phyloP scores from a whole-genome alignment of 2,113 vertebrate genomes.

The Pseudois nayaur region DNA sequence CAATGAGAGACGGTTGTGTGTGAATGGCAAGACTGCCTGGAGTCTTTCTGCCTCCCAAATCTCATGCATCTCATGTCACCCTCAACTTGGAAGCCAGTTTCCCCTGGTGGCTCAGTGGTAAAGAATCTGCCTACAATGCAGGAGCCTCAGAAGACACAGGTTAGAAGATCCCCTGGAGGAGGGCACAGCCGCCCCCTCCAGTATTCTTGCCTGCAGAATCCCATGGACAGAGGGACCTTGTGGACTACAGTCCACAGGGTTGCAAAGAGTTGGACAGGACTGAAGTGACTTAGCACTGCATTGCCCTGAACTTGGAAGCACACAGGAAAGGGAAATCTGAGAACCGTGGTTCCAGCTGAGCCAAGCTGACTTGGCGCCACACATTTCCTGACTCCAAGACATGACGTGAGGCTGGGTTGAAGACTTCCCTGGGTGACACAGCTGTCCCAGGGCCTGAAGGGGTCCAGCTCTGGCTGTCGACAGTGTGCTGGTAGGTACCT shows the following conservation, averaged over 20 bases:
- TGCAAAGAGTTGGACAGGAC: not conserved
- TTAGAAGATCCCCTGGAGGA: not conserved
- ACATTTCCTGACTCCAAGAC: not conserved
- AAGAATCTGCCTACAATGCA: not conserved
- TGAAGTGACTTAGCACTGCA: not conserved
- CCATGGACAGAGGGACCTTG: not conserved
- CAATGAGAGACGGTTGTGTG: not conserved
- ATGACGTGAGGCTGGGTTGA: accelerated
- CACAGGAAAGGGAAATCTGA: not conserved
- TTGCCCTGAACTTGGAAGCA: not conserved
- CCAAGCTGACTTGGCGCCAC: not conserved
- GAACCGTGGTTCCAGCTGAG: not conserved
- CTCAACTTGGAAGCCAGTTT: not conserved
- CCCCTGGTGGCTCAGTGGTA: not conserved
- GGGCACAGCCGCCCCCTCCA: not conserved
- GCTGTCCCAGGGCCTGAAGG: not conserved
- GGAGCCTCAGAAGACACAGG: not conserved
- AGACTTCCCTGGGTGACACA: not conserved
- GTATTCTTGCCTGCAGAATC: not conserved
- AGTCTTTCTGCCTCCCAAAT: not conserved
- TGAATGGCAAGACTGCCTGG: accelerated
- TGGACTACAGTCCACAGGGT: not conserved
- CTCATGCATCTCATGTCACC: not conserved
- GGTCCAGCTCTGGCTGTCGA: not conserved
- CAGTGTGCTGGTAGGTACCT: accelerated